Evolutionary conservation across 2,113 vertebrate species (phyloP).

Genomic region (Lutjanus erythropterus): DNA sequence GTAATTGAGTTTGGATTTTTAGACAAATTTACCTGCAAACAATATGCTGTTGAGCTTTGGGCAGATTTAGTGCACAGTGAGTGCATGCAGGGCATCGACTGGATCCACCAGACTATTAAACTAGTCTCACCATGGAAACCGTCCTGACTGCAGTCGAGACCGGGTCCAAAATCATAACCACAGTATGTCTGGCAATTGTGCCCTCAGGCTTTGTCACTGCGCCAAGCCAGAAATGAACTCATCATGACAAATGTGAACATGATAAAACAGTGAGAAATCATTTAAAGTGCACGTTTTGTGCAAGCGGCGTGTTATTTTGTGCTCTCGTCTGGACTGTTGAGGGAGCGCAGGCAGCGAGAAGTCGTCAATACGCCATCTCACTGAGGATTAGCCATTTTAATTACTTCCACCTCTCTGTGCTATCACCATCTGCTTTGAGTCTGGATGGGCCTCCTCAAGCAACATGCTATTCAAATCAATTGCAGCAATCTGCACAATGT

Average conservation of each 20-base stretch:
- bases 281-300: background rate
- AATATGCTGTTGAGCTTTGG: background rate
- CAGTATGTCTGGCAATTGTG: slow-evolving; percentile 24
- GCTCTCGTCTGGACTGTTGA: slow-evolving; percentile 8
- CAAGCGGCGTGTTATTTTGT: background rate
- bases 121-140: slow-evolving; percentile 47
- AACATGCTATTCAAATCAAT: slow-evolving; percentile 69
- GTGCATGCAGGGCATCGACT: background rate
- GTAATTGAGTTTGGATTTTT: slow-evolving; percentile 15
- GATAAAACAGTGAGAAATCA: background rate
- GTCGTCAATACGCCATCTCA: slow-evolving; percentile 56
- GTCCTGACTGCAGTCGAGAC: slow-evolving; percentile 5
- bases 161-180: slow-evolving; percentile 29
- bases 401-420: slow-evolving; percentile 76
- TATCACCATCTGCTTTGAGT: slow-evolving; percentile 69
- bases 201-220: slow-evolving; percentile 22
- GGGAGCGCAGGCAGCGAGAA: slow-evolving; percentile 21
- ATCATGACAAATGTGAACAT: slow-evolving; percentile 17
- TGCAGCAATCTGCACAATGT: slow-evolving; percentile 64
- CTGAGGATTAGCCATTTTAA: slow-evolving; percentile 77
- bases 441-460: slow-evolving; percentile 65
- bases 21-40: slow-evolving; percentile 7
- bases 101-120: slow-evolving; percentile 39
- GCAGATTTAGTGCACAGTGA: slow-evolving; percentile 9
- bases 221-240: slow-evolving; percentile 38